phyloP scores from a whole-genome alignment of 2,113 vertebrate genomes.

The Eulemur macaco region DNA sequence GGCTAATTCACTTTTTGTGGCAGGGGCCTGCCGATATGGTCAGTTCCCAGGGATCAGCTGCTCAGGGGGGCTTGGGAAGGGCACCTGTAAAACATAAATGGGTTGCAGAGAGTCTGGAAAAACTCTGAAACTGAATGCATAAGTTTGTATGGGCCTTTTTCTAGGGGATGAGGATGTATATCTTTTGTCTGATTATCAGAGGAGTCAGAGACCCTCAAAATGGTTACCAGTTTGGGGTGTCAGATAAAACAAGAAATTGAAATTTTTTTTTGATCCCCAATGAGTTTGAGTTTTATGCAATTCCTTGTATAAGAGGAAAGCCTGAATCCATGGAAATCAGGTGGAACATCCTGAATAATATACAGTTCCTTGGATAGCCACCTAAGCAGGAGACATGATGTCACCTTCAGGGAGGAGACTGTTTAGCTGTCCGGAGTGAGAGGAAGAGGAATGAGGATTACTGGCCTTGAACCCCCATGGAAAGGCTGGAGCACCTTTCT shows the following conservation, averaged over 20 bases:
- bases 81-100: not conserved
- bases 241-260: not conserved
- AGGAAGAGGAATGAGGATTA: not conserved
- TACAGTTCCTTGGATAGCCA: not conserved
- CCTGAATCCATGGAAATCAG: not conserved
- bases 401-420: conserved; percentile 42
- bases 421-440: not conserved
- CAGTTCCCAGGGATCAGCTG: not conserved
- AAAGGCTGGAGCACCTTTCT: conserved; percentile 2
- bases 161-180: not conserved
- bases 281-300: not conserved
- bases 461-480: not conserved
- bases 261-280: not conserved
- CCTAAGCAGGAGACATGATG: conserved; percentile 29
- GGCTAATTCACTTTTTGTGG: not conserved
- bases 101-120: not conserved
- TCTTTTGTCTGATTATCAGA: conserved; percentile 39
- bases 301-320: not conserved
- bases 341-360: not conserved
- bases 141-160: not conserved
- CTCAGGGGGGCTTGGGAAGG: not conserved
- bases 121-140: not conserved
- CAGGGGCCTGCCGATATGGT: not conserved
- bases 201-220: not conserved
- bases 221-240: not conserved